phyloP scores from a whole-genome alignment of 2,113 vertebrate genomes.

The Platanista minor region DNA sequence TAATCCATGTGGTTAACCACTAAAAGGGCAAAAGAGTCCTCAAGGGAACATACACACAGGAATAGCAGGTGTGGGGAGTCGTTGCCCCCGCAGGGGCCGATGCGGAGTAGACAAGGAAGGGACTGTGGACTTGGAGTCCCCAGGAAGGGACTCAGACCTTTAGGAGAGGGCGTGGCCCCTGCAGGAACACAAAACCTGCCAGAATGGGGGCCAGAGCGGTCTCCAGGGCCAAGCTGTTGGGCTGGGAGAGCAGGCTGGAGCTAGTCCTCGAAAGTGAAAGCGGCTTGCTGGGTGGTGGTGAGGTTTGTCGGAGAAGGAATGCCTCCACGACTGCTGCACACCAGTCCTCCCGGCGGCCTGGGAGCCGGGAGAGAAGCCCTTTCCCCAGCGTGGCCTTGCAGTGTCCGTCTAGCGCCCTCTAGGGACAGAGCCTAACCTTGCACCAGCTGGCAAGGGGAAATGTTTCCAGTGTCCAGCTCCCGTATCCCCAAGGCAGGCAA shows the following conservation, averaged over 20 bases:
- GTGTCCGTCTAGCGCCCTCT: not conserved
- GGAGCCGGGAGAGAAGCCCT: not conserved
- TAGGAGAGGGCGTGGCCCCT: not conserved
- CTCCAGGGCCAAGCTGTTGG: not conserved
- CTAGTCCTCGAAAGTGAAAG: not conserved
- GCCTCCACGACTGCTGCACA: too few species aligned
- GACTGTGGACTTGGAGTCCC: not conserved
- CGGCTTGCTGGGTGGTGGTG: not conserved
- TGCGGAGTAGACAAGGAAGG: not conserved
- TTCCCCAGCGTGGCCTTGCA: not conserved
- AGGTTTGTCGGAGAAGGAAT: not conserved
- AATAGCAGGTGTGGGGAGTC: not conserved
- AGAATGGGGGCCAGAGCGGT: not conserved
- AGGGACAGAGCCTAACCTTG: not conserved
- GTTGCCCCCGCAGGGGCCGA: not conserved
- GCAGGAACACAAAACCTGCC: not conserved
- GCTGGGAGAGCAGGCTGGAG: not conserved
- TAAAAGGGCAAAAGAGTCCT: not conserved
- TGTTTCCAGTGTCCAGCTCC: not conserved
- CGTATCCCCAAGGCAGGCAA: not conserved
- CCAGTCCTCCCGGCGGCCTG: fast-evolving
- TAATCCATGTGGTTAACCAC: too few species aligned
- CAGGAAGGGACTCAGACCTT: not conserved
- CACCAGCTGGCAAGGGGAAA: not conserved
- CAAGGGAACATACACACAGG: not conserved